Evolutionary conservation across 1,140 invertebrate genomes (phyloP).

Genomic region (Pteromalus puparum): DNA sequence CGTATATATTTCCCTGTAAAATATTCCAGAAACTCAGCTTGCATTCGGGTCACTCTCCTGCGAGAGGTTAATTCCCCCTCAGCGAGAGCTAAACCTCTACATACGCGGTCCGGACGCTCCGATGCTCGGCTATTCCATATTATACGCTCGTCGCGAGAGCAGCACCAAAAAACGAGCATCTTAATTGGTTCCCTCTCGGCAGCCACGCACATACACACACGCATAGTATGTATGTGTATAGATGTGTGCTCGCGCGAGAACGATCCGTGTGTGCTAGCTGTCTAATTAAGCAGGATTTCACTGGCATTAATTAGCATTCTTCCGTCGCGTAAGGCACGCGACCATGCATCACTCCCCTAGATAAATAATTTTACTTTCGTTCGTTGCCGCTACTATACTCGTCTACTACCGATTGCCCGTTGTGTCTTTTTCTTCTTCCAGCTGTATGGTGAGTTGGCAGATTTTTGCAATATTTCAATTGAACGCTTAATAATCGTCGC

Average conservation of each 20-base stretch:
- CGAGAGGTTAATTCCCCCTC: neutral
- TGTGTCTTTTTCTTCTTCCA: neutral
- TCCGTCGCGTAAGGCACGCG: constrained; percentile 12
- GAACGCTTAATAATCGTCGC: neutral
- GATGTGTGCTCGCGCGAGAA: neutral
- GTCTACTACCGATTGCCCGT: neutral
- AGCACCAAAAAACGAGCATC: neutral
- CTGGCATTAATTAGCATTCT: constrained; percentile 45
- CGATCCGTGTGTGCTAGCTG: neutral
- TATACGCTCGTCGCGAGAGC: neutral
- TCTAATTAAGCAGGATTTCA: constrained; percentile 39
- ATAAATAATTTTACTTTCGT: constrained; percentile 34
- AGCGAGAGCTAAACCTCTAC: neutral
- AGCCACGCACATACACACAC: neutral
- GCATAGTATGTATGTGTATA: no score
- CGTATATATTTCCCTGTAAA: no score
- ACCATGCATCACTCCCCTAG: constrained; percentile 20
- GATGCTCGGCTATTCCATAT: neutral
- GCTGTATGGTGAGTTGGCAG: neutral
- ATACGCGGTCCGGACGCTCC: neutral
- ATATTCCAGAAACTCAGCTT: neutral
- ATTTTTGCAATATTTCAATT: constrained; percentile 19
- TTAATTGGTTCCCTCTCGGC: neutral
- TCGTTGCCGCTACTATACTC: neutral
- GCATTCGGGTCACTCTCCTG: neutral